A percentile compares a stretch with the other conserved stretches of the same genome.
Conservation (phyloP, 2,797 vertebrate species). For the Brotula barbata region DNA sequence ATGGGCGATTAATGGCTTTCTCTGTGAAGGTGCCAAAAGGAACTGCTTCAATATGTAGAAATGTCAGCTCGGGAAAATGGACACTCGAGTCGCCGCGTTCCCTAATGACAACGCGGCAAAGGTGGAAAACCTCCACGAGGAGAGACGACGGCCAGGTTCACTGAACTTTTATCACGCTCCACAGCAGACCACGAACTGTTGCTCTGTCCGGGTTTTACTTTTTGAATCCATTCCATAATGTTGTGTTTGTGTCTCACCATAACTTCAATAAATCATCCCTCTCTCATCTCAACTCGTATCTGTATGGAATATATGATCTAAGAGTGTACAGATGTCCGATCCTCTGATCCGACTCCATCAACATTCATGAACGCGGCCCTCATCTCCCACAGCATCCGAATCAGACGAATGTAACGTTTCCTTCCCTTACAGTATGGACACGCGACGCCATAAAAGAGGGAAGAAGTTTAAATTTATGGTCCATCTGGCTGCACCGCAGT, state of each 20-base stretch:
- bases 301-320: constrained; percentile 20
- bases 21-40: constrained; percentile 58
- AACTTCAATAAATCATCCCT: constrained; percentile 39
- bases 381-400: constrained; percentile 20
- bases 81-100: not conserved
- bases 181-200: constrained; percentile 6
- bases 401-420: constrained; percentile 16
- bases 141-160: constrained; percentile 28
- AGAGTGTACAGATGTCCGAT: constrained; percentile 11
- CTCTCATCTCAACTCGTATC: constrained; percentile 30
- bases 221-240: not conserved
- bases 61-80: constrained; percentile 30
- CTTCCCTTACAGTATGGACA: constrained; percentile 28
- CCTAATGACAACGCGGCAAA: constrained; percentile 18
- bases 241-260: constrained; percentile 19
- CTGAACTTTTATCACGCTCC: constrained; percentile 4
- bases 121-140: constrained; percentile 4
- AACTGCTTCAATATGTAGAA: constrained; percentile 39
- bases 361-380: constrained; percentile 38
- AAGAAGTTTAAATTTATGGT: constrained; percentile 24
- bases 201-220: constrained; percentile 5
- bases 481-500: constrained; percentile 52
- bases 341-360: constrained; percentile 29
- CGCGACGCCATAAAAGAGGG: constrained; percentile 18
- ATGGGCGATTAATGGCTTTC: constrained; percentile 53